A percentile compares a stretch with the other conserved stretches of the same genome.
Conservation (phyloP, 2,113 vertebrate genomes). For the Eulemur macaco region DNA sequence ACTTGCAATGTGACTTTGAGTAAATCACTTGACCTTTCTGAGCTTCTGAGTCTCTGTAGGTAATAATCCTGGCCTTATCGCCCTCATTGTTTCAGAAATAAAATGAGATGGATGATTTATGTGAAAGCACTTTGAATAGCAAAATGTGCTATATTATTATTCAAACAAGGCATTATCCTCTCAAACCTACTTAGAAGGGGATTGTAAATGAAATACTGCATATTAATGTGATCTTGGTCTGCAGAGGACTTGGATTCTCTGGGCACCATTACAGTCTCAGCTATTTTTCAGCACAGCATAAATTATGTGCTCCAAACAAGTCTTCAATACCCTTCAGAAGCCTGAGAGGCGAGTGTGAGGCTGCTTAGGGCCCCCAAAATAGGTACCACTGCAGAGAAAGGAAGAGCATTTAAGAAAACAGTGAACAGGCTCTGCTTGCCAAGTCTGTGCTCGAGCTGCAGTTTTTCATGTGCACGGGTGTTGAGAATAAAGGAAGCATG, state of each 20-base stretch:
- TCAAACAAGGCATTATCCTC: slow-evolving; percentile 75
- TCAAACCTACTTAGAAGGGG: slow-evolving; percentile 65
- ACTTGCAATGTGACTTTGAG: slow-evolving; percentile 55
- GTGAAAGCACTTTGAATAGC: slow-evolving; percentile 66
- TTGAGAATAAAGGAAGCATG: slow-evolving; percentile 72
- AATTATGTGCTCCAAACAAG: slow-evolving; percentile 64
- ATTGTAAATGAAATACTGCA: slow-evolving; percentile 70
- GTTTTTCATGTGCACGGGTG: slow-evolving; percentile 52
- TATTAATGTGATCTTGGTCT: slow-evolving; percentile 63
- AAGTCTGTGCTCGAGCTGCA: slow-evolving; percentile 51
- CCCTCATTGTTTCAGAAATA: slow-evolving; percentile 65
- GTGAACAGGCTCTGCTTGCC: slow-evolving; percentile 42
- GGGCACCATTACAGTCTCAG: slow-evolving; percentile 39
- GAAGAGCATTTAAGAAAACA: slow-evolving; percentile 72
- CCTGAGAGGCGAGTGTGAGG: slow-evolving; percentile 38
- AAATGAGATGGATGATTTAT: slow-evolving; percentile 62
- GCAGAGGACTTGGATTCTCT: slow-evolving; percentile 52
- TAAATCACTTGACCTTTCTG: slow-evolving; percentile 64
- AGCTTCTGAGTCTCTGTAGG: slow-evolving; percentile 29
- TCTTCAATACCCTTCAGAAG: slow-evolving; percentile 67
- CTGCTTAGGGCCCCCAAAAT: slow-evolving; percentile 68
- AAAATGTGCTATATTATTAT: slow-evolving; percentile 76
- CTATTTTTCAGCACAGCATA: slow-evolving; percentile 64
- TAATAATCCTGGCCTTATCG: slow-evolving; percentile 62
- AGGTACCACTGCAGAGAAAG: slow-evolving; percentile 67